These are phyloP conservation scores for Drosophila maculinotata DNA, from an alignment of 2,888 invertebrate species.

Conservation along the genomic window DNA sequence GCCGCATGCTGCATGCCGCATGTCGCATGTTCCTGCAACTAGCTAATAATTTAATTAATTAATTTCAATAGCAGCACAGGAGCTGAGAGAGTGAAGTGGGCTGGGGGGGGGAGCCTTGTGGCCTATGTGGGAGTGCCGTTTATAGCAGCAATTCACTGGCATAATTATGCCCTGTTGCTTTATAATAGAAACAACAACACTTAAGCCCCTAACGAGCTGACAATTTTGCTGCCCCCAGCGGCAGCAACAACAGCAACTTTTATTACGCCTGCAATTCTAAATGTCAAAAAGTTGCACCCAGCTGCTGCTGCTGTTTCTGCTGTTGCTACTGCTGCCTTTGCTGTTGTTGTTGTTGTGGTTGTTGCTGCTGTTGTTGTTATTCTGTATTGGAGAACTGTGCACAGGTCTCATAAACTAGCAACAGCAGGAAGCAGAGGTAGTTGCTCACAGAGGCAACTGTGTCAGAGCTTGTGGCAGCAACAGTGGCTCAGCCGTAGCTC, in stretches of 20 bases:
- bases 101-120: neutral
- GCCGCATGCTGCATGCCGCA: slow-evolving; percentile 22
- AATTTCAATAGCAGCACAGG: slow-evolving; percentile 57
- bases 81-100: neutral
- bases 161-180: slow-evolving; percentile 74
- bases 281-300: slow-evolving; percentile 60
- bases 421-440: slow-evolving; percentile 39
- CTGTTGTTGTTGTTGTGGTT: slow-evolving; percentile 10
- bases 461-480: slow-evolving; percentile 10
- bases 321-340: slow-evolving; percentile 3
- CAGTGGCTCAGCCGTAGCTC: slow-evolving; percentile 24
- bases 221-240: slow-evolving; percentile 52
- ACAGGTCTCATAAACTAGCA: slow-evolving; percentile 35
- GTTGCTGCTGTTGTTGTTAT: slow-evolving; percentile 12
- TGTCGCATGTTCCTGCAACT: slow-evolving; percentile 32
- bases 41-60: slow-evolving; percentile 78
- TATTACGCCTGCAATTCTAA: slow-evolving; percentile 63
- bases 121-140: slow-evolving; percentile 20
- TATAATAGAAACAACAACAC: slow-evolving; percentile 46
- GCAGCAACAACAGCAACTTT: slow-evolving; percentile 34
- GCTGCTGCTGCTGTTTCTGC: slow-evolving; percentile 32
- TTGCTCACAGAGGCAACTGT: slow-evolving; percentile 7
- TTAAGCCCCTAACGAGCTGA: slow-evolving; percentile 69
- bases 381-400: slow-evolving; percentile 7
- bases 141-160: slow-evolving; percentile 35